A percentile compares a stretch with the other conserved stretches of the same genome.
These are phyloP conservation scores for Trochalopteron elliotii DNA, from an alignment of 2,113 vertebrate genomes.

Conservation along the genomic window DNA sequence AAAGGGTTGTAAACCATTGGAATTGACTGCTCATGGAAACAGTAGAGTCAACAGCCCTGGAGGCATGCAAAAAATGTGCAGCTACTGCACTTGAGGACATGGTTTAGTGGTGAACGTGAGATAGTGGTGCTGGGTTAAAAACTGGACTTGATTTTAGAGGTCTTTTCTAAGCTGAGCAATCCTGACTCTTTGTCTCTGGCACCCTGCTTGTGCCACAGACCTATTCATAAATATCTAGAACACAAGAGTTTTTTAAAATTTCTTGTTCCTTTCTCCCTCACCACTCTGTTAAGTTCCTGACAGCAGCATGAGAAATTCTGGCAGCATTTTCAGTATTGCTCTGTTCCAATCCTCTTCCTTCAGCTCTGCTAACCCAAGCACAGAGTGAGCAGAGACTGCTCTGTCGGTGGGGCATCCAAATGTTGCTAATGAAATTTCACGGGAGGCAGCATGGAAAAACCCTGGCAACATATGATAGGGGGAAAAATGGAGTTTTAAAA, in stretches of 20 bases:
- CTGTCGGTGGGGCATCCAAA: background rate
- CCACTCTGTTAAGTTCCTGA: background rate
- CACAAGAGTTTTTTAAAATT: background rate
- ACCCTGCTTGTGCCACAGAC: background rate
- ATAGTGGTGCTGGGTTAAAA: background rate
- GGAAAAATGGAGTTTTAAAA: background rate
- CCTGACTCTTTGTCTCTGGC: background rate
- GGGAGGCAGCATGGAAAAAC: background rate
- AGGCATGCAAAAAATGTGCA: background rate
- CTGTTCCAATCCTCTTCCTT: background rate
- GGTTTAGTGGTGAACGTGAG: background rate
- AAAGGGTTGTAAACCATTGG: background rate
- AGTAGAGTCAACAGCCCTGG: background rate
- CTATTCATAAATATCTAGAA: background rate
- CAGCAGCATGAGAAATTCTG: background rate
- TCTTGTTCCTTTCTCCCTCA: background rate
- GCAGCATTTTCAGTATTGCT: background rate
- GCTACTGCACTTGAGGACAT: background rate
- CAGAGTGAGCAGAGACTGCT: background rate
- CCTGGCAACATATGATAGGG: background rate
- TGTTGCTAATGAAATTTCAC: background rate
- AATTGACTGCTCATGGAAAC: background rate
- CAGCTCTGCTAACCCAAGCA: background rate
- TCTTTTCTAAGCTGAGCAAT: background rate
- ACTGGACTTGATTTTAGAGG: background rate